phyloP scores from a whole-genome alignment of 2,888 invertebrate species.

The Drosophila paramelanica region DNA sequence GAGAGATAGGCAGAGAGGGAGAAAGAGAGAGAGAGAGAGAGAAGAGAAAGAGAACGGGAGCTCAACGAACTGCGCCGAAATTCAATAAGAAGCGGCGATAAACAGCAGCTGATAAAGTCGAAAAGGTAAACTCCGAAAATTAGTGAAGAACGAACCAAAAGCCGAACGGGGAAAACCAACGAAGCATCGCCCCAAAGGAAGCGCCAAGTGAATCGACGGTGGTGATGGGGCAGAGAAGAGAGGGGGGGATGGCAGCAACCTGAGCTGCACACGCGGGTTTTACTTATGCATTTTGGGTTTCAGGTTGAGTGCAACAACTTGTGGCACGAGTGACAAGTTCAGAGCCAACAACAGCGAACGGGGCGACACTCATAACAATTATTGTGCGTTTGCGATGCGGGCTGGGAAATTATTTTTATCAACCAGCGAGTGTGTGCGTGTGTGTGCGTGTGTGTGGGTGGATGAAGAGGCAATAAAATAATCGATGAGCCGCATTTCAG shows the following conservation, averaged over 20 bases:
- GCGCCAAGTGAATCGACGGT: constrained; percentile 31
- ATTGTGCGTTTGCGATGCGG: constrained; percentile 22
- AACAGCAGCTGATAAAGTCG: constrained; percentile 75
- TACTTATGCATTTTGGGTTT: constrained; percentile 4
- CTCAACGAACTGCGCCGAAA: constrained; percentile 59
- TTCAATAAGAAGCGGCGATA: constrained; percentile 74
- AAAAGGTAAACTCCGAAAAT: constrained; percentile 69
- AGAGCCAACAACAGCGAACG: constrained; percentile 19
- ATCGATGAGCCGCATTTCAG: constrained; percentile 55
- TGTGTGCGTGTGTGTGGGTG: constrained; percentile 37
- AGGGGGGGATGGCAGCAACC: background rate
- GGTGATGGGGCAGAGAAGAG: background rate
- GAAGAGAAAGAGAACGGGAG: constrained; percentile 13
- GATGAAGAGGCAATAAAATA: constrained; percentile 64
- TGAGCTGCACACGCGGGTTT: constrained; percentile 2
- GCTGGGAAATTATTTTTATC: constrained; percentile 33
- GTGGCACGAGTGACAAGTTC: constrained; percentile 77
- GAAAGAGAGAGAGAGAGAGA: background rate
- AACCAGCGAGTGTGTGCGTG: background rate
- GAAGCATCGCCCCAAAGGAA: constrained; percentile 26
- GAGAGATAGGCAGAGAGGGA: constrained; percentile 7
- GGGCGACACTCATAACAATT: constrained; percentile 55
- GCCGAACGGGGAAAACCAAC: constrained; percentile 16
- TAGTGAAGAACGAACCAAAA: constrained; percentile 48
- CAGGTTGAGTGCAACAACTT: constrained; percentile 64